Percentiles rank a stretch among this genome's conserved stretches.
Conservation (phyloP, 2,113 vertebrate genomes). For the Channa maculata region DNA sequence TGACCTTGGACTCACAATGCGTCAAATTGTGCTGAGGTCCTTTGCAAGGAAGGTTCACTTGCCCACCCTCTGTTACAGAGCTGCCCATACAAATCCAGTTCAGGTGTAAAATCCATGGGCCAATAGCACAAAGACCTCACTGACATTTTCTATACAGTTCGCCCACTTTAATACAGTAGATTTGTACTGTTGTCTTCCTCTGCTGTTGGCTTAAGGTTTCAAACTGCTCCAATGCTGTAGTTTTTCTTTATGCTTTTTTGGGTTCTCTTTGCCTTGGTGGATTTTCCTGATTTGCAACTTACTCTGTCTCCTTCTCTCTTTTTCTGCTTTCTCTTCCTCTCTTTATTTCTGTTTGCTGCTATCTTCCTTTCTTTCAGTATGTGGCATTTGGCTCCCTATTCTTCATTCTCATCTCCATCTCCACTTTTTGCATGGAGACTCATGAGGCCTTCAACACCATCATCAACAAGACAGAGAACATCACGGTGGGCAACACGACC, state of each 20-base stretch:
- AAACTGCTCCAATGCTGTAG: background rate
- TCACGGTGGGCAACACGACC: slow-evolving; percentile 86
- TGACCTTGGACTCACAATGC: slow-evolving; percentile 5
- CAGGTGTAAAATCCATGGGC: background rate
- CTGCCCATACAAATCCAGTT: background rate
- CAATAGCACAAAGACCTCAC: too few relatives aligned
- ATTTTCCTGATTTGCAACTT: slow-evolving; percentile 17
- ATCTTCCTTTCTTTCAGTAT: slow-evolving; percentile 83
- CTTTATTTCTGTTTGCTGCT: slow-evolving; percentile 11
- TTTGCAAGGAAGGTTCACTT: background rate
- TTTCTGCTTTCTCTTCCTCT: slow-evolving; percentile 5
- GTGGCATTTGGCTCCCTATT: slow-evolving; percentile 90
- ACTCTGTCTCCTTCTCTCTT: slow-evolving; percentile 10
- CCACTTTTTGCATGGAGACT: slow-evolving; percentile 99
- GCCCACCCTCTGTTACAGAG: background rate
- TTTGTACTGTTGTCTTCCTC: background rate
- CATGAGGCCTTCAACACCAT: slow-evolving; percentile 96
- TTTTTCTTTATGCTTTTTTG: slow-evolving; percentile 13
- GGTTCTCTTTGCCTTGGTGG: background rate
- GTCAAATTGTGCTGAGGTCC: slow-evolving; percentile 7
- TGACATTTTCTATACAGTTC: too few relatives aligned
- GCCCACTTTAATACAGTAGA: too few relatives aligned
- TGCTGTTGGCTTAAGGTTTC: background rate
- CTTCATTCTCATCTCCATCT: slow-evolving; percentile 99
- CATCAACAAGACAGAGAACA: slow-evolving; percentile 90